These are phyloP conservation scores for Drosophila diplacantha DNA, from an alignment of 2,888 invertebrate genomes.

Conservation along the genomic window DNA sequence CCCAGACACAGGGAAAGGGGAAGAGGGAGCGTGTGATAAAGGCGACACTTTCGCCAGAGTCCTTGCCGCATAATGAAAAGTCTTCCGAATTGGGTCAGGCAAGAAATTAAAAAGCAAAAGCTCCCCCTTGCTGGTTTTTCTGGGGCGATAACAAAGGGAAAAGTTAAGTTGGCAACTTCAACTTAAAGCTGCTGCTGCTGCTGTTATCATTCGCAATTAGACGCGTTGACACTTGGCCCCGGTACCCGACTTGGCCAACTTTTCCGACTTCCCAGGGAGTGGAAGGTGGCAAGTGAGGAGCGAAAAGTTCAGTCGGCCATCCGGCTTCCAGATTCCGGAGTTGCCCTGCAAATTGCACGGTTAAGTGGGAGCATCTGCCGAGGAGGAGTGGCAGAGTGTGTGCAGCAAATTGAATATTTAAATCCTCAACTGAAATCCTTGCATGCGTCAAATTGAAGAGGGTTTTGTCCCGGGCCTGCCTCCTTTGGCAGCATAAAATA, in stretches of 20 bases:
- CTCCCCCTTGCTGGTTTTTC: constrained; percentile 8
- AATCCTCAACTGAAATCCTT: constrained; percentile 42
- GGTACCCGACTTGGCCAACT: constrained; percentile 15
- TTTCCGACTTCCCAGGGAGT: background rate
- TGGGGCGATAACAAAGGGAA: constrained; percentile 21
- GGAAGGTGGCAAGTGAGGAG: constrained; percentile 26
- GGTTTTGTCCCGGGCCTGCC: constrained; percentile 41
- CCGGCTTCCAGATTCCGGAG: constrained; percentile 5
- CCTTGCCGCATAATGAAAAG: constrained; percentile 56
- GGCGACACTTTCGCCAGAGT: constrained; percentile 60
- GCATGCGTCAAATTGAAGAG: constrained; percentile 52
- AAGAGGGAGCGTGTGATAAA: background rate
- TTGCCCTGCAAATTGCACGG: constrained; percentile 39
- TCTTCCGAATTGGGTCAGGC: constrained; percentile 58
- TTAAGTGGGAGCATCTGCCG: constrained; percentile 41
- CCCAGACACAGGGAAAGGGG: background rate
- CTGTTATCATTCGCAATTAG: constrained; percentile 67
- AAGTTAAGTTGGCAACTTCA: constrained; percentile 45
- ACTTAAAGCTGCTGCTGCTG: constrained; percentile 27
- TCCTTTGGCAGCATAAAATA: constrained; percentile 42
- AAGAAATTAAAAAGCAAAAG: constrained; percentile 49
- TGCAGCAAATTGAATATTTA: constrained; percentile 64
- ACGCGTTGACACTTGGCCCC: constrained; percentile 61
- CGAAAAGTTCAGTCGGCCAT: constrained; percentile 43
- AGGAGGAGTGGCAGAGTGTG: background rate